Conservation (phyloP, 2,113 vertebrate species). For the Thinocorus orbignyianus region DNA sequence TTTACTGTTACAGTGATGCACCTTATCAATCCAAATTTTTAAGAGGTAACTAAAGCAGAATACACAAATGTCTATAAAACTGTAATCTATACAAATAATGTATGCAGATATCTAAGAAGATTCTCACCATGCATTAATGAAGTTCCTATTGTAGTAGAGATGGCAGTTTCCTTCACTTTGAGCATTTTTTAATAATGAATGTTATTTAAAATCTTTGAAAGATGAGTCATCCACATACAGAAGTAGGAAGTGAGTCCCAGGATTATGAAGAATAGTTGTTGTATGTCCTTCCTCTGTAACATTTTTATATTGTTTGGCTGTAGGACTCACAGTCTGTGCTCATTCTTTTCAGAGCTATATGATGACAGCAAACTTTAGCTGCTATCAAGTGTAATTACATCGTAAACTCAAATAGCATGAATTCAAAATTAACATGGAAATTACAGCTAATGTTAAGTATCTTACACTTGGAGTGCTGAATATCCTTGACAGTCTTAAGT, state of each 20-base stretch:
- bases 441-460: not conserved
- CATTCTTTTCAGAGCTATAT: not conserved
- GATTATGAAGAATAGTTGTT: not conserved
- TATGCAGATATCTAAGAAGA: not conserved
- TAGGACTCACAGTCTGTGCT: not conserved
- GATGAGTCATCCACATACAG: not conserved
- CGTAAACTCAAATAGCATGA: not conserved
- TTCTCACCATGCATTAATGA: not conserved
- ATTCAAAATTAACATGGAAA: not conserved
- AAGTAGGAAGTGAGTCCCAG: constrained; percentile 25
- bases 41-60: not conserved
- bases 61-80: not conserved
- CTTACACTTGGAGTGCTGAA: not conserved
- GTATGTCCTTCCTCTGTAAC: not conserved
- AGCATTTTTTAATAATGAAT: constrained; percentile 20
- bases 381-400: not conserved
- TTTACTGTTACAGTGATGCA: not conserved
- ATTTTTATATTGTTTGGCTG: not conserved
- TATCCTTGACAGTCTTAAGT: not conserved
- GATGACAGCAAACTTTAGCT: not conserved
- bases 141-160: not conserved
- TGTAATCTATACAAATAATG: not conserved
- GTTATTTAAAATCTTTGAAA: constrained; percentile 17
- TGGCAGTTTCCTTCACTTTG: not conserved
- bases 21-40: not conserved